These are phyloP conservation scores for Tenthredo amoena DNA, from an alignment of 2,888 invertebrate genomes.

Conservation along the genomic window DNA sequence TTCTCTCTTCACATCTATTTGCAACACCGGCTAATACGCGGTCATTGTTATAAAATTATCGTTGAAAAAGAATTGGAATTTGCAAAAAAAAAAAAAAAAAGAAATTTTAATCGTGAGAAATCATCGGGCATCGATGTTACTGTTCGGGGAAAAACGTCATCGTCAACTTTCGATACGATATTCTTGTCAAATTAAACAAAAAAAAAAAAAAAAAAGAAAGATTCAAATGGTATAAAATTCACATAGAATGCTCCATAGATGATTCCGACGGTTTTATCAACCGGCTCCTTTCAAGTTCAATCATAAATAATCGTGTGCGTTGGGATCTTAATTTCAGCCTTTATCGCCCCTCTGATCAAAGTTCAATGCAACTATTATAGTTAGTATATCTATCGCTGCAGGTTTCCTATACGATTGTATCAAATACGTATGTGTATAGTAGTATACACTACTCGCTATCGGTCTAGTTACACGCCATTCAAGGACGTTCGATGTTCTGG, in stretches of 20 bases:
- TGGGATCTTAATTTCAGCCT: background rate
- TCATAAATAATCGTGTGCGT: background rate
- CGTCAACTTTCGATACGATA: too few species aligned
- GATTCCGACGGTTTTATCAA: background rate
- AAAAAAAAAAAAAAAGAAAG: too few species aligned
- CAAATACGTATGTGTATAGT: background rate
- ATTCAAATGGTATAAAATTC: too few species aligned
- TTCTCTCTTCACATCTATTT: background rate
- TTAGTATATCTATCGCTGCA: background rate
- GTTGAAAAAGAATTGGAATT: background rate
- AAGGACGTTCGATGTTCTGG: constrained; percentile 37
- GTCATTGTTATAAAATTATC: background rate
- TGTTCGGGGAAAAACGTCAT: too few species aligned
- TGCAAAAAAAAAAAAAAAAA: too few species aligned
- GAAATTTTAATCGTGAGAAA: too few species aligned
- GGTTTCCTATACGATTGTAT: background rate
- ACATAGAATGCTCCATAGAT: too few species aligned
- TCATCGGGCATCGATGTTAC: too few species aligned
- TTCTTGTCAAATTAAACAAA: too few species aligned
- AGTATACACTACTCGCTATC: background rate
- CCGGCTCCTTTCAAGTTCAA: constrained; percentile 1
- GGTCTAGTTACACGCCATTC: constrained; percentile 9
- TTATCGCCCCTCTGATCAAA: background rate
- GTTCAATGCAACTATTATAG: background rate
- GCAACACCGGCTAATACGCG: background rate